phyloP scores from a whole-genome alignment of 2,888 invertebrate species.

The Cryptocheilus praepositus region DNA sequence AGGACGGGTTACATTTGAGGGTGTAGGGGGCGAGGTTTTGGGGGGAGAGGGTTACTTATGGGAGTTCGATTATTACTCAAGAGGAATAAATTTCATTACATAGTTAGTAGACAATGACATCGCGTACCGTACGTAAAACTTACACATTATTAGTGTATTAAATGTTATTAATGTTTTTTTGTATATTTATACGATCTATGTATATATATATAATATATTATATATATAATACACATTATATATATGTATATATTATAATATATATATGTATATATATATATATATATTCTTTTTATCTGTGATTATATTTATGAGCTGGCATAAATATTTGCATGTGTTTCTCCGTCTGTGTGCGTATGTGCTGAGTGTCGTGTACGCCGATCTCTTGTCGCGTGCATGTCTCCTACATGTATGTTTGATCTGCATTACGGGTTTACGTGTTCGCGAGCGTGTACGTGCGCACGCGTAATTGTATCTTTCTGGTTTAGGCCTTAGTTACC shows the following conservation, averaged over 20 bases:
- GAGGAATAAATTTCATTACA: constrained; percentile 36
- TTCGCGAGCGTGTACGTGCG: constrained; percentile 15
- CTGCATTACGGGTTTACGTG: constrained; percentile 14
- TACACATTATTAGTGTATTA: constrained; percentile 55
- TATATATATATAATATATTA: constrained; percentile 23
- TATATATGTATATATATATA: constrained; percentile 32
- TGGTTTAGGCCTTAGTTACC: constrained; percentile 51
- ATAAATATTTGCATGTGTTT: constrained; percentile 25
- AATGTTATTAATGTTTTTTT: constrained; percentile 45
- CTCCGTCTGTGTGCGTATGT: constrained; percentile 16
- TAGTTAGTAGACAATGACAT: constrained; percentile 52
- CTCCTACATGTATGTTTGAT: constrained; percentile 7
- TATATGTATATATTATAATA: too few relatives aligned
- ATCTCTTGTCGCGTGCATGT: constrained; percentile 9
- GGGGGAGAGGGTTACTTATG: constrained; percentile 1
- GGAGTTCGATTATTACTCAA: constrained; percentile 12
- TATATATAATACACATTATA: too few relatives aligned
- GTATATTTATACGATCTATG: constrained; percentile 37
- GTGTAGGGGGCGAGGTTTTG: not conserved
- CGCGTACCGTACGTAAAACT: constrained; percentile 55
- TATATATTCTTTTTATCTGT: constrained; percentile 25
- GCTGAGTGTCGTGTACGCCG: constrained; percentile 11
- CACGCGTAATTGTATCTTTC: constrained; percentile 17
- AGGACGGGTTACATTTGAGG: constrained; percentile 31
- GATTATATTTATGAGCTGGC: constrained; percentile 13